Conservation (phyloP, 2,113 vertebrate species). For the Stegastes partitus region DNA sequence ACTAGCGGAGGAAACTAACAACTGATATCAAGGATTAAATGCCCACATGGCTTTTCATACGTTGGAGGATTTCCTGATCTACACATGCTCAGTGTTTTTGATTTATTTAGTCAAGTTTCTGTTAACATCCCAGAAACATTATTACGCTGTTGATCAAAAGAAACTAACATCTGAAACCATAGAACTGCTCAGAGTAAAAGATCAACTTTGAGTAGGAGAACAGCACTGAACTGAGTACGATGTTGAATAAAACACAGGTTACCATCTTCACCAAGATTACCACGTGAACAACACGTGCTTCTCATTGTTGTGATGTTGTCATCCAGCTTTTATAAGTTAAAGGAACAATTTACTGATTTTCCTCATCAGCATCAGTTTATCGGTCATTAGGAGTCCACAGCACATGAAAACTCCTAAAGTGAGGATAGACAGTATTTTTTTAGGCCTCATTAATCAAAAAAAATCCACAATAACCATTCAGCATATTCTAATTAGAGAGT, state of each 20-base stretch:
- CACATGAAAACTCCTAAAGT: too few species aligned
- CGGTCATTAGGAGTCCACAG: too few species aligned
- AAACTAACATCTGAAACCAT: not conserved
- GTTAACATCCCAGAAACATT: not conserved
- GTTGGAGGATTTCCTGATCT: not conserved
- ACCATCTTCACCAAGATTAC: too few species aligned
- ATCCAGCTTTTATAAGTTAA: not conserved
- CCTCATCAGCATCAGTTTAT: too few species aligned
- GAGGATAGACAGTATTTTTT: too few species aligned
- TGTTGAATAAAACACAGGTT: not conserved
- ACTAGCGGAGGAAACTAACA: too few species aligned
- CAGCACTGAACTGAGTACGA: not conserved
- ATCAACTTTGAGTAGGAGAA: not conserved
- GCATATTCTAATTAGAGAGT: too few species aligned
- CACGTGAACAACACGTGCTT: not conserved
- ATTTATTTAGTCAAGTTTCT: conserved; percentile 7
- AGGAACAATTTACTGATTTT: not conserved
- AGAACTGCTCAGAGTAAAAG: not conserved
- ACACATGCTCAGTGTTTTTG: not conserved
- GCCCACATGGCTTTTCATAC: too few species aligned
- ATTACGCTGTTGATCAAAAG: not conserved
- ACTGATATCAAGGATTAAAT: too few species aligned
- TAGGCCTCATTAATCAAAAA: too few species aligned
- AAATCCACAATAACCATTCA: too few species aligned
- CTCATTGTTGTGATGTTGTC: not conserved